A percentile compares a stretch with the other conserved stretches of the same genome.
These are phyloP conservation scores for Phocoena phocoena DNA, from an alignment of 2,113 vertebrate genomes.

Conservation along the genomic window DNA sequence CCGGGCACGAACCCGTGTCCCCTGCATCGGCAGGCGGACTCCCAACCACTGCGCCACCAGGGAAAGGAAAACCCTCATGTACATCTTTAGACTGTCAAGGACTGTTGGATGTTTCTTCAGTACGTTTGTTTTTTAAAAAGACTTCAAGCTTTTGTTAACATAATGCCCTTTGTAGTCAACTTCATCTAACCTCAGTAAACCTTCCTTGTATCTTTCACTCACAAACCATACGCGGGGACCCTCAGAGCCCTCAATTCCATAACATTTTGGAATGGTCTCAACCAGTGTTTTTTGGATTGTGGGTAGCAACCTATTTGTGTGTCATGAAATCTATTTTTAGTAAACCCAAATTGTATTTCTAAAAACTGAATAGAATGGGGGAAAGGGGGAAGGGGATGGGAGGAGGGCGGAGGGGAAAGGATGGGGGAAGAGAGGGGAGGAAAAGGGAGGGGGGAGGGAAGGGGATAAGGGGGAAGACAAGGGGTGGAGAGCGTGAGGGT, in stretches of 20 bases:
- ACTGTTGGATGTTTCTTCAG: neutral
- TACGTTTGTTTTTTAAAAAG: neutral
- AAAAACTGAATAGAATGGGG: neutral
- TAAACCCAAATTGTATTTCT: neutral
- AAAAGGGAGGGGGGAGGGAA: rapidly evolving
- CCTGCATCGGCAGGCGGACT: too few relatives aligned
- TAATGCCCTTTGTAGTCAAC: too few relatives aligned
- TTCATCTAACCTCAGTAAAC: neutral
- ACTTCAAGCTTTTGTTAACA: neutral
- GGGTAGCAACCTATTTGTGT: neutral
- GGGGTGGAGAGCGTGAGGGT: rapidly evolving
- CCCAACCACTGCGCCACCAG: too few relatives aligned
- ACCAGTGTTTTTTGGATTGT: neutral
- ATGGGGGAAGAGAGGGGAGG: rapidly evolving
- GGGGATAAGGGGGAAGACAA: rapidly evolving
- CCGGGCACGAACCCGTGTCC: too few relatives aligned
- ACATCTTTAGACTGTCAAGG: neutral
- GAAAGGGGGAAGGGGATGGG: neutral
- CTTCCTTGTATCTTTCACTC: too few relatives aligned
- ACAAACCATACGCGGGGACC: neutral
- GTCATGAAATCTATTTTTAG: neutral
- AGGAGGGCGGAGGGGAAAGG: too few relatives aligned
- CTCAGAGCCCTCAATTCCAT: neutral
- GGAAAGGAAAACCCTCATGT: neutral
- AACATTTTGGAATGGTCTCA: neutral